phyloP scores from a whole-genome alignment of 1,140 invertebrate species.

The Scaptomyza pallida region DNA sequence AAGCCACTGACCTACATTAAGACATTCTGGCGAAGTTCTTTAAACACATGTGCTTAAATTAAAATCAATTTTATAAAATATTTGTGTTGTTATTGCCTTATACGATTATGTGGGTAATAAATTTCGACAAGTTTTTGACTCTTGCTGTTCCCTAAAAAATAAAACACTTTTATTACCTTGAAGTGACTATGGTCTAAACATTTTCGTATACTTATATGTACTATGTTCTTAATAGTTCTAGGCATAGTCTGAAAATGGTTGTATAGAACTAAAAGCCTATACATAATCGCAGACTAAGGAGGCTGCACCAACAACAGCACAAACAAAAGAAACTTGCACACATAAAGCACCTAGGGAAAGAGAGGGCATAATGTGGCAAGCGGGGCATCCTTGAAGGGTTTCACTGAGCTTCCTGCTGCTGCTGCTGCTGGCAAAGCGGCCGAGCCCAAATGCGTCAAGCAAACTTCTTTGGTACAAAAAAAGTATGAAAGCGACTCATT shows the following conservation, averaged over 20 bases:
- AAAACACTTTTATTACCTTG: not conserved
- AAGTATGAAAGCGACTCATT: constrained; percentile 38
- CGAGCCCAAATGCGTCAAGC: constrained; percentile 17
- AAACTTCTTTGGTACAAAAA: constrained; percentile 12
- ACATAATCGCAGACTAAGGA: constrained; percentile 8
- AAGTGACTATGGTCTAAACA: not conserved
- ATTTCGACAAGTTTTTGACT: no score
- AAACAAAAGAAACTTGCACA: constrained; percentile 4
- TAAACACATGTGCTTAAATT: not conserved
- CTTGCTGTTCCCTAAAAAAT: no score
- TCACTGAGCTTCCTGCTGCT: constrained; percentile 35
- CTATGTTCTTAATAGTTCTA: not conserved
- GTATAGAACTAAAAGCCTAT: constrained; percentile 7
- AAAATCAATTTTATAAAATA: no score
- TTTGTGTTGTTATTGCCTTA: no score
- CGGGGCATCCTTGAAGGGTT: constrained; percentile 55
- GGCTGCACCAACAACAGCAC: not conserved
- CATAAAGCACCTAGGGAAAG: not conserved
- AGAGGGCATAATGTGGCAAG: not conserved
- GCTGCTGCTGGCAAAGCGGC: not conserved
- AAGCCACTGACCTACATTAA: constrained; percentile 30
- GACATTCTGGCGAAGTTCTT: constrained; percentile 2
- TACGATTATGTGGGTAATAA: no score
- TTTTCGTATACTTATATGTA: not conserved
- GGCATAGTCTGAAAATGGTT: not conserved